A percentile compares a stretch with the other conserved stretches of the same genome.
phyloP scores from a whole-genome alignment of 2,888 invertebrate genomes.

The Escarpia spicata region DNA sequence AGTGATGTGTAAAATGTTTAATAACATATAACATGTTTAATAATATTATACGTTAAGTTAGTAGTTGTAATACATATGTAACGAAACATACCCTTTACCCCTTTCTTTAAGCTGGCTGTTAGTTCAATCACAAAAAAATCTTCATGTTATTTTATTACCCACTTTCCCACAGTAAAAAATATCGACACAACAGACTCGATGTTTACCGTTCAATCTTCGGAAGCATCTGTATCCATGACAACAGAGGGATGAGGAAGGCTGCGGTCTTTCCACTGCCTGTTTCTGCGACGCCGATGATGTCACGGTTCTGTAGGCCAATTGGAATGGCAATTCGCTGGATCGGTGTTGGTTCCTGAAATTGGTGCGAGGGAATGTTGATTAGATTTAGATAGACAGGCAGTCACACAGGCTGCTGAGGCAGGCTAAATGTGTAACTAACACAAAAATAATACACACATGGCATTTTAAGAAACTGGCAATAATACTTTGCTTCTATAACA shows the following conservation, averaged over 20 bases:
- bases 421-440: too few relatives aligned
- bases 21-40: too few relatives aligned
- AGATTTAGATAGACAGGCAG: background rate
- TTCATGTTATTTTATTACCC: background rate
- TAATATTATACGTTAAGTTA: too few relatives aligned
- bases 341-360: slow-evolving; percentile 86
- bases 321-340: slow-evolving; percentile 99
- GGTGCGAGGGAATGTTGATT: background rate
- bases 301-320: slow-evolving; percentile 80
- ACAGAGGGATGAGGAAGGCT: slow-evolving; percentile 94
- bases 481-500: too few relatives aligned
- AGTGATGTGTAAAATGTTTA: too few relatives aligned
- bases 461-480: too few relatives aligned
- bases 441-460: too few relatives aligned
- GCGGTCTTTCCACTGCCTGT: slow-evolving; percentile 99
- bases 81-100: too few relatives aligned
- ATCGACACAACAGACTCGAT: background rate
- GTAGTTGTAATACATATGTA: too few relatives aligned
- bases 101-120: background rate
- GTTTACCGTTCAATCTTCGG: slow-evolving; percentile 88
- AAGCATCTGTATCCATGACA: slow-evolving; percentile 97
- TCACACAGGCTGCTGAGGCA: too few relatives aligned
- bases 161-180: background rate
- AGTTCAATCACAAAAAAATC: background rate
- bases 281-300: slow-evolving; percentile 99